Percentiles rank a stretch among this genome's conserved stretches.
Evolutionary conservation across 35 echinoderm and acorn worm genomes (phyloP).

Genomic region (Anneissia japonica): DNA sequence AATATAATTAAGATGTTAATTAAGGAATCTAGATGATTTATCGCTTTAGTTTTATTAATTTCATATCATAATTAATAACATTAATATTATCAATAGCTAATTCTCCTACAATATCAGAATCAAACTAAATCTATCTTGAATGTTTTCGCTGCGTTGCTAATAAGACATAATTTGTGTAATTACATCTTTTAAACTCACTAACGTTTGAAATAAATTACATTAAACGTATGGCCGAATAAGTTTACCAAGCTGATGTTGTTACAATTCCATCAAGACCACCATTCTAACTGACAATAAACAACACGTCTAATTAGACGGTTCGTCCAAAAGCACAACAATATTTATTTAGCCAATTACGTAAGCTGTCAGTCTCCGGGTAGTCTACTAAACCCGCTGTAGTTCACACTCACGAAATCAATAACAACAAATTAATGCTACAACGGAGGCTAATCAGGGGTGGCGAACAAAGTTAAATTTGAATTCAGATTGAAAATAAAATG

Average conservation of each 20-base stretch:
- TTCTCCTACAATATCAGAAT: too few species aligned
- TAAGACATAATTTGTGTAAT: conserved; percentile 3
- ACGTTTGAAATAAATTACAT: neutral
- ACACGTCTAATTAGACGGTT: neutral
- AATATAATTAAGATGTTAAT: too few species aligned
- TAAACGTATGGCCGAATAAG: neutral
- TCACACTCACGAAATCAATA: neutral
- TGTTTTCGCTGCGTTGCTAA: too few species aligned
- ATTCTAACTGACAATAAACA: neutral
- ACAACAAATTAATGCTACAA: neutral
- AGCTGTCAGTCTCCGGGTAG: neutral
- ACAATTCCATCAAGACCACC: neutral
- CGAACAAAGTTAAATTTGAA: neutral
- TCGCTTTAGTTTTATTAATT: too few species aligned
- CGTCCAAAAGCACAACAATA: neutral
- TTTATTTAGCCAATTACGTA: neutral
- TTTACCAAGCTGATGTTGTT: neutral
- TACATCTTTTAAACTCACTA: neutral
- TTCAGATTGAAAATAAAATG: neutral
- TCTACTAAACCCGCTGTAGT: neutral
- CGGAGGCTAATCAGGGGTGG: neutral
- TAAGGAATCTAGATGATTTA: too few species aligned
- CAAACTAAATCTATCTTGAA: too few species aligned
- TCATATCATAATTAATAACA: too few species aligned
- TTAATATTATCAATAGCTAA: too few species aligned